Evolutionary conservation across 2,113 vertebrate genomes (phyloP), one percentile per base, ranked within the genome.

Genomic region (Prietella phreatophila): DNA sequence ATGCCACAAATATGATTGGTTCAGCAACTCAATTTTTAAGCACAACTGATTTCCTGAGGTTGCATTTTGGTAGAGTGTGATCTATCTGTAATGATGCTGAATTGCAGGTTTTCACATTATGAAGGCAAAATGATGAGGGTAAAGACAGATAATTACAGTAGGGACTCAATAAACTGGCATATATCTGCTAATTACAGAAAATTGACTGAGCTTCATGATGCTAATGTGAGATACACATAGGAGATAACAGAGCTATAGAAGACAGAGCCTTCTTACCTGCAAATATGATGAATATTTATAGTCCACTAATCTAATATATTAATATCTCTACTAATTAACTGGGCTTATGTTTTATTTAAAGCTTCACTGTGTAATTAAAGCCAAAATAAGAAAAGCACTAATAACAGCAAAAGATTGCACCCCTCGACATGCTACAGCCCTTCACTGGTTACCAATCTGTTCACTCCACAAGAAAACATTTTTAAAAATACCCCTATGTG

Each of bases 131-230:
- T 84, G n/a, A 86, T 53, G 17, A 78, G 47, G 60, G 30, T 30
- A 20, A 58, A 27, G 53, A 58, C 7, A 60, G 53, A 83, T 79
- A 25, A 56, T 69, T 82, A 83, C 76, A 33, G 63, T 30, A 19
- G 33, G 33, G 80, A 39, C 7, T 89, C 55, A 60, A 36, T 69
- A 53, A 71, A 33, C 67, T n/a, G 47, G 36, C 82, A 86, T 58
- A 58, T 84, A 30, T 65, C 33, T 79, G 60, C 81, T 84, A 86
- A 89, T 84, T 86, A 84, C 61, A 86, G 73, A 89, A 71, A 84
- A 69, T 80, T 86, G 69, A 27, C n/a, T 9, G 25, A 86, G 9
- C 36, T 56, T 39, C 55, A 82, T 60, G 4, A 39, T 60, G 55
- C 33, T 82, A 13, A 39, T 60, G 2, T 82, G 19, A 36, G 55